Conservation (phyloP, 2,113 vertebrate genomes). For the Clarias macrocephalus region DNA sequence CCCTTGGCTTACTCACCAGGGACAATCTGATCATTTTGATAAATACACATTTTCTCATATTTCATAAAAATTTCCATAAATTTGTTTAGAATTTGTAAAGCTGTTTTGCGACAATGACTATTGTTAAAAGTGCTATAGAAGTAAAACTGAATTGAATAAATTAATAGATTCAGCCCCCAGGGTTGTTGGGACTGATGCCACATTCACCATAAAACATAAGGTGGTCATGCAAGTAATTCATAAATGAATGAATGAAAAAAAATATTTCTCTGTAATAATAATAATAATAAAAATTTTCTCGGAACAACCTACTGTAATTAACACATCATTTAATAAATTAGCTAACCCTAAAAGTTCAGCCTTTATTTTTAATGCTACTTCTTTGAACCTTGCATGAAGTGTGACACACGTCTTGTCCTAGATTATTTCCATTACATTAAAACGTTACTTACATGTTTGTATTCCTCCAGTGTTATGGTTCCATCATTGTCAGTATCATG, state of each 20-base stretch:
- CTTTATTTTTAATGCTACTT: neutral
- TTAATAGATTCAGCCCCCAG: neutral
- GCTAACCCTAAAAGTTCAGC: neutral
- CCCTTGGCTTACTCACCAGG: no score
- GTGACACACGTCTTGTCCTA: neutral
- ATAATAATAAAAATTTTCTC: no score
- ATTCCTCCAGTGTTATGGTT: constrained; percentile 92
- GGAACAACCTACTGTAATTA: neutral
- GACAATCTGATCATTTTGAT: no score
- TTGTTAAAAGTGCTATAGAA: no score
- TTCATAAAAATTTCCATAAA: no score
- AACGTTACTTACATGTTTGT: constrained; percentile 83
- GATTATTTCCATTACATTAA: no score
- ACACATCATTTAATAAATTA: neutral
- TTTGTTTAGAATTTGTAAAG: no score
- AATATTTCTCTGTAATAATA: neutral
- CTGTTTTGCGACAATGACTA: no score
- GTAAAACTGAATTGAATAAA: no score
- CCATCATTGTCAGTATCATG: constrained; percentile 93
- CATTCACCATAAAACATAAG: neutral
- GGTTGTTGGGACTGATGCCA: neutral
- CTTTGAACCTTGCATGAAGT: neutral
- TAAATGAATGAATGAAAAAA: neutral
- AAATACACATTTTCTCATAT: no score
- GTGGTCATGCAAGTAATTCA: neutral